These are phyloP conservation scores for Tetrao urogallus DNA, from an alignment of 2,113 vertebrate species.

Conservation along the genomic window DNA sequence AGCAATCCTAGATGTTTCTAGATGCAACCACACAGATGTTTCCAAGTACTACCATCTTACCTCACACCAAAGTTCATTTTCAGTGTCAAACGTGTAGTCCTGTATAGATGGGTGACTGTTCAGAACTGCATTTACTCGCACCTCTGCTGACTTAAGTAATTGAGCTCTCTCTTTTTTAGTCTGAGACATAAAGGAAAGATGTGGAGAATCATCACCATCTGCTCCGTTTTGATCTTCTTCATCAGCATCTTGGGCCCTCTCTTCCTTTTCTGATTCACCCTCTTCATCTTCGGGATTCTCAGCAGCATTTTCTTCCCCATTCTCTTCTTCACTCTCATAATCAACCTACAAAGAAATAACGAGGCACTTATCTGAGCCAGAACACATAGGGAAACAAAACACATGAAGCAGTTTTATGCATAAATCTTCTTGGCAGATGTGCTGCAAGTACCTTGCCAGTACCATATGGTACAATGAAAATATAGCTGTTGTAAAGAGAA, in stretches of 20 bases:
- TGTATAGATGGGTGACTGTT: constrained; percentile 77
- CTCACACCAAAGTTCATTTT: constrained; percentile 91
- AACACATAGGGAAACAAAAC: background rate
- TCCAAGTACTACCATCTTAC: constrained; percentile 68
- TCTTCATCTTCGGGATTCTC: constrained; percentile 64
- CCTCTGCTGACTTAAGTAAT: background rate
- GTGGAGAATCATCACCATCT: constrained; percentile 1
- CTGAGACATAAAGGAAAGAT: background rate
- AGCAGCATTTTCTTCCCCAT: background rate
- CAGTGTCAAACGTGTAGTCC: constrained; percentile 85
- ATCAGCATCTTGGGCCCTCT: background rate
- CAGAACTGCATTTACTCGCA: constrained; percentile 81
- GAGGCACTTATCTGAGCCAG: background rate
- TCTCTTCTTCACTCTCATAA: constrained; percentile 93
- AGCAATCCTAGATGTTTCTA: background rate
- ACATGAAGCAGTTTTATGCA: background rate
- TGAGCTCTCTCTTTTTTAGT: background rate
- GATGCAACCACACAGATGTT: background rate
- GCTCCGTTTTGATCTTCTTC: background rate
- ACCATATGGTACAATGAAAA: background rate
- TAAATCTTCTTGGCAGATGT: background rate
- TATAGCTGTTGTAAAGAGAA: background rate
- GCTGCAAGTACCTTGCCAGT: background rate
- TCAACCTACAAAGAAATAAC: constrained; percentile 82
- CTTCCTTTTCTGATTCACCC: background rate